These are phyloP conservation scores for Coleophora deauratella DNA, from an alignment of 2,888 invertebrate species.

Conservation along the genomic window DNA sequence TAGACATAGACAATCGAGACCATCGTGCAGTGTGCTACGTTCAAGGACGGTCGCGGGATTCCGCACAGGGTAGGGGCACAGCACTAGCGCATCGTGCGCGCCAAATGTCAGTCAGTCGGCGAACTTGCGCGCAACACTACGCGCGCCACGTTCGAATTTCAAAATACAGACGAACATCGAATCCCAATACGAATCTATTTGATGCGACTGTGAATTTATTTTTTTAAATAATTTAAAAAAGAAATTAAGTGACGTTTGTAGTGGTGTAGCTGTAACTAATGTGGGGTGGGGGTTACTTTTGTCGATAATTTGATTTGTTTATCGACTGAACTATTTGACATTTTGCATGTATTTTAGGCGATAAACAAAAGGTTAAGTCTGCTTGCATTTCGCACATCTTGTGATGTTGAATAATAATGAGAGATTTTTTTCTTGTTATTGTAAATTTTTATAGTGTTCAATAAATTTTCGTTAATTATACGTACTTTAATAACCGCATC, in stretches of 20 bases:
- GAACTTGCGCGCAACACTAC: constrained; percentile 9
- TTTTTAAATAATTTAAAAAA: constrained; percentile 6
- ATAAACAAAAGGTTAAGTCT: constrained; percentile 19
- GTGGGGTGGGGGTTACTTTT: constrained; percentile 1
- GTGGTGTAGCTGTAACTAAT: constrained; percentile 12
- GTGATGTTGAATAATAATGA: too few relatives aligned
- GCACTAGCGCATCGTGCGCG: constrained; percentile 8
- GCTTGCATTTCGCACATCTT: constrained; percentile 11
- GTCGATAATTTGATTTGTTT: background rate
- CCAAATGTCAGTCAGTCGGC: constrained; percentile 21
- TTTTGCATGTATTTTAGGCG: constrained; percentile 12
- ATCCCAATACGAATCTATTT: constrained; percentile 7
- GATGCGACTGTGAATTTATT: constrained; percentile 3
- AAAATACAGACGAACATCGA: constrained; percentile 12
- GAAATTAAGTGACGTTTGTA: constrained; percentile 11
- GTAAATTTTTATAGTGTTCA: background rate
- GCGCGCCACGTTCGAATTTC: constrained; percentile 10
- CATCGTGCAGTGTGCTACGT: constrained; percentile 15
- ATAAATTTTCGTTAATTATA: constrained; percentile 10
- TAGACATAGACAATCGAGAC: constrained; percentile 8
- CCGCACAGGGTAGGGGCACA: constrained; percentile 18
- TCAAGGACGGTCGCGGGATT: constrained; percentile 21
- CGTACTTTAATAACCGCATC: constrained; percentile 1
- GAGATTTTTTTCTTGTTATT: too few relatives aligned
- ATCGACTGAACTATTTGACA: constrained; percentile 9